phyloP scores from a whole-genome alignment of 1,140 invertebrate genomes.

The Hermetia illucens region DNA sequence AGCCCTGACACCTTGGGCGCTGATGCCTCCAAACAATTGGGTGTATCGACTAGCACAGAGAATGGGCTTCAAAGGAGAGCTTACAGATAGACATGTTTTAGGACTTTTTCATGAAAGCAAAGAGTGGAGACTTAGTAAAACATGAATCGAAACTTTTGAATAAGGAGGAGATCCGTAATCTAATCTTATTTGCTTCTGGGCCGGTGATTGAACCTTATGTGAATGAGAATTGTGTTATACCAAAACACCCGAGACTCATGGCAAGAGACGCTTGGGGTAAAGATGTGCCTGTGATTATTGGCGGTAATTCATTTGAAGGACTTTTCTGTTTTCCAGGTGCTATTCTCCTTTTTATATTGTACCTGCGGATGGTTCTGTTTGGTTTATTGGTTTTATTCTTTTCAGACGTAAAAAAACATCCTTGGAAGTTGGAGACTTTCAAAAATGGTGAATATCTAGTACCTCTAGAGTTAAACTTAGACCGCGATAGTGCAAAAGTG shows the following conservation, averaged over 20 bases:
- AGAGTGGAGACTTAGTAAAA: constrained; percentile 10
- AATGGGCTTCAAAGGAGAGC: constrained; percentile 18
- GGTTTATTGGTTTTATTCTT: no score
- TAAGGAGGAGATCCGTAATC: neutral
- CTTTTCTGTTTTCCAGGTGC: constrained; percentile 7
- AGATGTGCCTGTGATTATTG: constrained; percentile 15
- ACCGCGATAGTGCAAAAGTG: constrained; percentile 14
- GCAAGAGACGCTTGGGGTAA: constrained; percentile 10
- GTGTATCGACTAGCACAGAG: constrained; percentile 22
- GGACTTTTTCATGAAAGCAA: constrained; percentile 16
- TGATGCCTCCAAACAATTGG: constrained; percentile 21
- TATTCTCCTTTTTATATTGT: no score
- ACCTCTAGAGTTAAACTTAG: constrained; percentile 24
- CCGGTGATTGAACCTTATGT: constrained; percentile 13
- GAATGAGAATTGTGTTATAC: constrained; percentile 8
- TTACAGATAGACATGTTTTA: constrained; percentile 16
- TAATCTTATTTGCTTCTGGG: constrained; percentile 1
- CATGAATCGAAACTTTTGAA: neutral
- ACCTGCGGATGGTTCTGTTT: no score
- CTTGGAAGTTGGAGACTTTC: constrained; percentile 23
- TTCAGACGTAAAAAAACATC: constrained; percentile 21
- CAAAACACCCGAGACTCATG: constrained; percentile 16
- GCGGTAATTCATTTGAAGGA: constrained; percentile 13
- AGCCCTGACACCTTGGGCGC: constrained; percentile 21
- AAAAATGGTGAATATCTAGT: constrained; percentile 24